Evolutionary conservation across 2,797 vertebrate genomes (phyloP).

Genomic region (Trichosurus vulpecula): DNA sequence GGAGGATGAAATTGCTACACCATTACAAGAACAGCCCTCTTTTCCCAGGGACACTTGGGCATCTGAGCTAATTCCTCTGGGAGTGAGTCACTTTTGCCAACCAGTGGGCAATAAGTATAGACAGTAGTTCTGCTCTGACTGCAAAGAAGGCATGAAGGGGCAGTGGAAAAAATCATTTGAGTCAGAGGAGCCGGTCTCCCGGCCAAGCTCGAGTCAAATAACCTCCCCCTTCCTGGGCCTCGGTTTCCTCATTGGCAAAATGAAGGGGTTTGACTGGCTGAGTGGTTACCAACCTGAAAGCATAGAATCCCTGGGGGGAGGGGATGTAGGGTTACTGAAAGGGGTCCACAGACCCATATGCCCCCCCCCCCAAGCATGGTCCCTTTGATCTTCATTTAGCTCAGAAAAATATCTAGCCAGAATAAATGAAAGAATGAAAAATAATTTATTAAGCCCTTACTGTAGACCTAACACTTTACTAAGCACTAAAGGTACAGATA

Average conservation of each 20-base stretch:
- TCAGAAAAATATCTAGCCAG: neutral
- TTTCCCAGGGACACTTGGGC: neutral
- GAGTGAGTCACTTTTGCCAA: neutral
- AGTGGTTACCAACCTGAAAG: neutral
- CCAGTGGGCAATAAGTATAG: neutral
- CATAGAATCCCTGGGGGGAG: neutral
- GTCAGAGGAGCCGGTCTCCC: neutral
- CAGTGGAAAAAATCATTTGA: neutral
- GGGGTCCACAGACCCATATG: neutral
- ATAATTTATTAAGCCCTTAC: neutral
- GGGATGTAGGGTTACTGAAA: neutral
- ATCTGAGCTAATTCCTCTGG: neutral
- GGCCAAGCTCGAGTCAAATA: neutral
- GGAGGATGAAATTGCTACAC: neutral
- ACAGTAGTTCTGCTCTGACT: neutral
- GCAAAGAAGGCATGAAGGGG: neutral
- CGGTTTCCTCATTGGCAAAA: neutral
- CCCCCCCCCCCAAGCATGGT: neutral
- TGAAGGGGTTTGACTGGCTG: neutral
- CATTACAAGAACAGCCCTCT: neutral
- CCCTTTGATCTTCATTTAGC: neutral
- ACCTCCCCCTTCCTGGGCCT: neutral
- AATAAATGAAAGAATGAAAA: neutral
- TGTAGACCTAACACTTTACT: neutral
- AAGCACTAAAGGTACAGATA: neutral